Evolutionary conservation across 2,888 invertebrate species (phyloP), one percentile per base, ranked within the genome.

Genomic region (Acleris emargana): DNA sequence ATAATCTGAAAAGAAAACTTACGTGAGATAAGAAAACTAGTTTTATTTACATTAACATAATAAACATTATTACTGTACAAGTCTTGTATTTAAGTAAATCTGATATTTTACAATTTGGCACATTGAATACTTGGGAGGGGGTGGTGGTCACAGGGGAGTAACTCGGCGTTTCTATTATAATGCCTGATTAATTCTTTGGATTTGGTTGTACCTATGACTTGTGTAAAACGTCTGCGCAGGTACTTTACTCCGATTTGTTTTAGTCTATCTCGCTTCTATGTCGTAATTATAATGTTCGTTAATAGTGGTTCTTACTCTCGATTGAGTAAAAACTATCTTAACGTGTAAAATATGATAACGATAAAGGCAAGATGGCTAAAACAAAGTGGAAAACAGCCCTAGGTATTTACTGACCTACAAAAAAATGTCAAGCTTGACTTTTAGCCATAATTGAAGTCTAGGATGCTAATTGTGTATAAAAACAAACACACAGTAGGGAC

Each of bases 71-170:
- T 55, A 67, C 67, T 69, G 67, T 69, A 72, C 74, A 75, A 67
- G 71, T 69, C 68, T 58, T 74, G 74, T 69, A 76, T 75, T 75
- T 38, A 79, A 72, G 72, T 74, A 72, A 66, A 73, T 73, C 76
- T 74, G 79, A 71, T 80, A 80, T 78, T 78, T 79, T 83, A 86
- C 81, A 86, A 76, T 88, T 88, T 88, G 89, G 88, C 89, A 88
- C 88, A 74, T 78, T 77, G 68, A 79, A 79, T 81, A 76, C 77
- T 78, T 78, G 55, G 51, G 66, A 66, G 25, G 52, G 52, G 55
- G 49, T 16, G 32, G 43, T 66, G 57, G 57, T 60, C 64, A 68
- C 72, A 73, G 69, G 67, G 68, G 63, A 61, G 67, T 62, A 53
- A 61, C 60, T 51, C 59, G 58, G 64, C 55, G 68, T 67, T 62